These are phyloP conservation scores for Cynopterus brachyotis DNA, from an alignment of 2,113 vertebrate genomes.

Conservation along the genomic window DNA sequence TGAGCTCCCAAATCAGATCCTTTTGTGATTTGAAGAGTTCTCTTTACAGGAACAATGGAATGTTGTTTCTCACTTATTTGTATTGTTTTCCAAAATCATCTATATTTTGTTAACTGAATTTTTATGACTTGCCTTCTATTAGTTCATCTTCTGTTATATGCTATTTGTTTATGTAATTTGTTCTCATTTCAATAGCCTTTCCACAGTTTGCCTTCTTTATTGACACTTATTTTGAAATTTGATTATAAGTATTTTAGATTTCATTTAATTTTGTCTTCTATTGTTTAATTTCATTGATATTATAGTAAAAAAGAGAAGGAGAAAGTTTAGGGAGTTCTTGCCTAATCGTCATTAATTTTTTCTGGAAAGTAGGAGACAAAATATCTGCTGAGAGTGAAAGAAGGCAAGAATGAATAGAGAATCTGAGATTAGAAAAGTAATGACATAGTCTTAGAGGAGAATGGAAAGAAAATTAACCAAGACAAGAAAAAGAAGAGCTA, in stretches of 20 bases:
- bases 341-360: not conserved
- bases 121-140: not conserved
- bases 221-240: constrained; percentile 1
- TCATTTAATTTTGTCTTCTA: not conserved
- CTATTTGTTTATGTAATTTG: not conserved
- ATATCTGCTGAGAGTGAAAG: not conserved
- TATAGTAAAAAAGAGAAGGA: not conserved
- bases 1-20: not conserved
- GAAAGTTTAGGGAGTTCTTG: not conserved
- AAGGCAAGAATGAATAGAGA: not conserved
- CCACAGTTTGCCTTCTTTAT: not conserved
- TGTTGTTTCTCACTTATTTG: not conserved
- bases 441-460: not conserved
- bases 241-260: not conserved
- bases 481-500: constrained; percentile 36
- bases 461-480: constrained; percentile 21
- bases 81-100: not conserved
- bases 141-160: not conserved
- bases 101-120: not conserved
- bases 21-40: not conserved
- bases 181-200: not conserved
- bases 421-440: not conserved
- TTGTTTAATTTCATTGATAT: not conserved
- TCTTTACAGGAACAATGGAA: not conserved
- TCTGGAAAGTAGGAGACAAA: not conserved